Conservation (phyloP, 2,113 vertebrate genomes). For the Scopus umbretta region DNA sequence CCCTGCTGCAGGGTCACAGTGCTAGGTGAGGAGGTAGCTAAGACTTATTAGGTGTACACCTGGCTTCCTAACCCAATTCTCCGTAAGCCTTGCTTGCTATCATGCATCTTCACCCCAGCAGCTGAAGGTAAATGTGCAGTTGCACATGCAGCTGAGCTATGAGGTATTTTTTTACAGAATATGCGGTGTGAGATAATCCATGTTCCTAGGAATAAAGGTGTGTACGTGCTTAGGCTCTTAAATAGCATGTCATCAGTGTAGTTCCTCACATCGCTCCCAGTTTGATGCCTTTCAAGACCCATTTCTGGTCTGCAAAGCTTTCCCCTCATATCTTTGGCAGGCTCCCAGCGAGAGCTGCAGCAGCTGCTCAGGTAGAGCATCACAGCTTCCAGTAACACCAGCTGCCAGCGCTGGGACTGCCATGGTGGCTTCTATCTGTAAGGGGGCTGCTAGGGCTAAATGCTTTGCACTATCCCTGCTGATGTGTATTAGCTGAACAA, state of each 20-base stretch:
- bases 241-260: not conserved
- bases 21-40: not conserved
- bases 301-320: not conserved
- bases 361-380: not conserved
- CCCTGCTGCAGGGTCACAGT: not conserved
- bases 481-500: not conserved
- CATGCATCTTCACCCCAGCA: not conserved
- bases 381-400: not conserved
- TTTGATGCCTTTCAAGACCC: not conserved
- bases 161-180: not conserved
- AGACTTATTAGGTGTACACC: not conserved
- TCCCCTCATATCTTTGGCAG: not conserved
- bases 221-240: not conserved
- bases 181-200: not conserved
- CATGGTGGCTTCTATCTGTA: accelerated
- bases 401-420: not conserved
- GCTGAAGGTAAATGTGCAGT: not conserved
- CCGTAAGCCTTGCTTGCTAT: not conserved
- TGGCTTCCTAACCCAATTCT: not conserved
- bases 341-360: not conserved
- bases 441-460: not conserved
- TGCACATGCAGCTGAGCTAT: not conserved
- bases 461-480: not conserved
- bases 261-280: not conserved
- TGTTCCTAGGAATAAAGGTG: not conserved